Evolutionary conservation across 2,113 vertebrate species (phyloP).

Genomic region (Callospermophilus lateralis): DNA sequence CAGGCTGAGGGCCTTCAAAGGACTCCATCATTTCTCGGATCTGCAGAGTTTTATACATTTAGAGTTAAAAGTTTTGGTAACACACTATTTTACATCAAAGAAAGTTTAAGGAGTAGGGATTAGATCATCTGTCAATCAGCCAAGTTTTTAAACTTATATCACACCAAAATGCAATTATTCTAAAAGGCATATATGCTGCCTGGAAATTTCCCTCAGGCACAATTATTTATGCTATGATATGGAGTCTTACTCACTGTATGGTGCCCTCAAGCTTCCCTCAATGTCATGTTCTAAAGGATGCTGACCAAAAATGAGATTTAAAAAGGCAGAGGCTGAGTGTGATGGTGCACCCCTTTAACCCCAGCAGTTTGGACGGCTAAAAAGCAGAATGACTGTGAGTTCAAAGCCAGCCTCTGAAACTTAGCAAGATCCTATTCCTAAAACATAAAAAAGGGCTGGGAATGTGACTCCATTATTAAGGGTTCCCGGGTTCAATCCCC

Average conservation of each 20-base stretch:
- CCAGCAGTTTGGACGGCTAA: background rate
- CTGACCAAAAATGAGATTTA: background rate
- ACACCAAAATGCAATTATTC: conserved; percentile 38
- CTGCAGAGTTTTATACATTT: conserved; percentile 87
- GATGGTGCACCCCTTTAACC: background rate
- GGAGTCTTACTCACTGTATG: background rate
- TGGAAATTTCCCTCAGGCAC: background rate
- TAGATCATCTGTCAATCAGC: background rate
- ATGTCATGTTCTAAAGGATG: background rate
- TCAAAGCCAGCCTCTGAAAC: background rate
- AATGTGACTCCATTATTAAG: too few species aligned
- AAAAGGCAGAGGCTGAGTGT: background rate
- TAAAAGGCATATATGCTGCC: background rate
- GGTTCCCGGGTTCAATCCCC: too few species aligned
- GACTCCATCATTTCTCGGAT: conserved; percentile 96
- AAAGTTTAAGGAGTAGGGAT: background rate
- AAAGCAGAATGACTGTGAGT: background rate
- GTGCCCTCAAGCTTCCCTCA: background rate
- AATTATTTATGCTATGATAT: background rate
- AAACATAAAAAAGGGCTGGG: too few species aligned
- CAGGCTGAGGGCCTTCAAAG: conserved; percentile 98
- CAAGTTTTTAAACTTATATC: background rate
- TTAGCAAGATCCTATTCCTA: background rate
- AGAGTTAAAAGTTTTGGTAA: conserved; percentile 67
- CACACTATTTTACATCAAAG: background rate